phyloP scores from a whole-genome alignment of 1,140 invertebrate species.

The Platorchestia sp. region DNA sequence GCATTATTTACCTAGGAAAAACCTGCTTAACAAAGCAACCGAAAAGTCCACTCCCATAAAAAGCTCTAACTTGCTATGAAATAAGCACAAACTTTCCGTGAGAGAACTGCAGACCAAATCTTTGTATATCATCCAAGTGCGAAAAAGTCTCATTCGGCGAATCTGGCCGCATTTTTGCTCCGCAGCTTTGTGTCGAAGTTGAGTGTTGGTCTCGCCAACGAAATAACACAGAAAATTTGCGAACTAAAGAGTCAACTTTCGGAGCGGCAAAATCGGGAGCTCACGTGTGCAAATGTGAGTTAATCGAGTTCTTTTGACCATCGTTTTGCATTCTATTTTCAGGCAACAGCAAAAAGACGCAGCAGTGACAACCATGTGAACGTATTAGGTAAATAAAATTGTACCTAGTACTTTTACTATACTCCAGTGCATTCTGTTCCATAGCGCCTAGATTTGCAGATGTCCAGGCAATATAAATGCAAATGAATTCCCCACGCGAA shows the following conservation, averaged over 20 bases:
- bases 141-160: constrained; percentile 13
- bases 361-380: background rate
- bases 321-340: background rate
- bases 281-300: background rate
- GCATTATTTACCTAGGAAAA: constrained; percentile 54
- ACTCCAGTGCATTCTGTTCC: background rate
- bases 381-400: background rate
- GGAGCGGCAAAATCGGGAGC: background rate
- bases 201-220: constrained; percentile 20
- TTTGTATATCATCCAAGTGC: constrained; percentile 48
- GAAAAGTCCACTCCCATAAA: constrained; percentile 52
- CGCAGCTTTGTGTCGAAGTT: constrained; percentile 19
- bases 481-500: background rate
- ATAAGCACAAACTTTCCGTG: constrained; percentile 51
- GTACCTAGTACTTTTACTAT: background rate
- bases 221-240: background rate
- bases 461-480: background rate
- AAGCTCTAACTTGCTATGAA: constrained; percentile 54
- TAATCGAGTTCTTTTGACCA: background rate
- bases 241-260: background rate
- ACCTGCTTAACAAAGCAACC: constrained; percentile 55
- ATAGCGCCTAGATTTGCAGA: background rate
- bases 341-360: background rate
- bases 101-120: constrained; percentile 52
- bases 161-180: constrained; percentile 33